These are phyloP conservation scores for Anthophora plumipes DNA, from an alignment of 2,888 invertebrate species.

Conservation along the genomic window DNA sequence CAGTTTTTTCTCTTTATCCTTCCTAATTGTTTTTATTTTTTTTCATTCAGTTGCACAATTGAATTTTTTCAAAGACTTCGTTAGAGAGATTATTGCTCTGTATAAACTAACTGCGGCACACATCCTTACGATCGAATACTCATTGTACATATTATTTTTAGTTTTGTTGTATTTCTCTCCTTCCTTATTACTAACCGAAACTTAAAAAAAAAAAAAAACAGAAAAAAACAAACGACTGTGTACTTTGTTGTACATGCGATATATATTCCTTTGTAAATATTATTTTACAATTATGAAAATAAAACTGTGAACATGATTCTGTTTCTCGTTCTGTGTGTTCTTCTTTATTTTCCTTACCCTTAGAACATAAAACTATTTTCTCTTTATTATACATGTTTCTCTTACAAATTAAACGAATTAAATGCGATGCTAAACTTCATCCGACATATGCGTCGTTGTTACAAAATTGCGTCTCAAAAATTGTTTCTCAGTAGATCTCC, in stretches of 20 bases:
- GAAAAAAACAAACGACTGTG: constrained; percentile 69
- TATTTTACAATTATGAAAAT: constrained; percentile 70
- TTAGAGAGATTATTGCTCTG: constrained; percentile 30
- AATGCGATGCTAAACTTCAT: constrained; percentile 4
- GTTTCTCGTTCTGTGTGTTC: constrained; percentile 1
- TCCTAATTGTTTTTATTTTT: neutral
- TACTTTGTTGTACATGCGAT: constrained; percentile 68
- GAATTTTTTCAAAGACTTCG: constrained; percentile 14
- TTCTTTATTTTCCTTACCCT: neutral
- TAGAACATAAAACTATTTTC: constrained; percentile 3
- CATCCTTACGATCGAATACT: constrained; percentile 55
- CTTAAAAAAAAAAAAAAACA: too few relatives aligned
- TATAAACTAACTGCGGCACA: constrained; percentile 52
- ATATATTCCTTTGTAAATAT: constrained; percentile 74
- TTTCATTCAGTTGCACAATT: constrained; percentile 13
- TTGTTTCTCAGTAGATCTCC: constrained; percentile 10
- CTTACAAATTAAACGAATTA: neutral
- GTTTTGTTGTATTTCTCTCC: constrained; percentile 28
- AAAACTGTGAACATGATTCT: constrained; percentile 67
- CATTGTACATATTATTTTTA: constrained; percentile 69
- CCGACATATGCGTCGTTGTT: neutral
- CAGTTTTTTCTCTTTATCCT: neutral
- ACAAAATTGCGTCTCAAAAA: constrained; percentile 7
- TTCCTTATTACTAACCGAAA: constrained; percentile 47
- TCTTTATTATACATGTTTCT: neutral